Evolutionary conservation across 1,140 invertebrate genomes (phyloP), one percentile per base, ranked within the genome.

Genomic region (Sipha flava): DNA sequence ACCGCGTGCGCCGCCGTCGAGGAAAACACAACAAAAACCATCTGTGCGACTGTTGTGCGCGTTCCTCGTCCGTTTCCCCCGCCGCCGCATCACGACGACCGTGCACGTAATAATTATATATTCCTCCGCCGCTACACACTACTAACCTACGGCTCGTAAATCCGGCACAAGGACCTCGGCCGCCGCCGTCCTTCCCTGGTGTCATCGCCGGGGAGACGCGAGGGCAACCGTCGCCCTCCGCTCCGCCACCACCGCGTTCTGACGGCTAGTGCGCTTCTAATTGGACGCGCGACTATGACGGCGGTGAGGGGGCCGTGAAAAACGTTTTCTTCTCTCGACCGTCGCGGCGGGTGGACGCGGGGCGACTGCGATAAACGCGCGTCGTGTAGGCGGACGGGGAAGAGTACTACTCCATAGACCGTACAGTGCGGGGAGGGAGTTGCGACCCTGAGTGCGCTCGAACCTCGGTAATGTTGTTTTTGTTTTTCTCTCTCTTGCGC

Each of bases 61-160:
- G 31, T 0, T 18, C 12, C 21, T 37, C 72, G 5, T n/a, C 34
- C 18, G 45, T 54, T 34, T 26, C 72, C 31, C 72, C 72, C 31
- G 6, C 52, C 2, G 3, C 10, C 4, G 18, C 9, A 4, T 4
- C 4, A 3, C 16, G 18, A 18, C 49, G 1, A 52, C n/a, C 10
- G 10, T 59, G 21, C 5, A 2, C 16, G 29, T 59, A 59, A 23
- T 57, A 59, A 18, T 59, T 31, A 59, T 59, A 40, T 43, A 40
- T 45, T 40, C 49, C 23, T 21, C 7, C 73, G 73, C 52, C 31
- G 3, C 70, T 23, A 52, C 59, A 3, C 9, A 52, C 26, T 43
- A 75, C 73, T 77, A 77, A 77, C 73, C 73, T 77, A 77, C 73
- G 73, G 73, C 34, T 77, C 37, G 73, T 77, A 12, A 77, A 77